Evolutionary conservation across 1,140 invertebrate genomes (phyloP).

Genomic region (Drosophila arawakana): DNA sequence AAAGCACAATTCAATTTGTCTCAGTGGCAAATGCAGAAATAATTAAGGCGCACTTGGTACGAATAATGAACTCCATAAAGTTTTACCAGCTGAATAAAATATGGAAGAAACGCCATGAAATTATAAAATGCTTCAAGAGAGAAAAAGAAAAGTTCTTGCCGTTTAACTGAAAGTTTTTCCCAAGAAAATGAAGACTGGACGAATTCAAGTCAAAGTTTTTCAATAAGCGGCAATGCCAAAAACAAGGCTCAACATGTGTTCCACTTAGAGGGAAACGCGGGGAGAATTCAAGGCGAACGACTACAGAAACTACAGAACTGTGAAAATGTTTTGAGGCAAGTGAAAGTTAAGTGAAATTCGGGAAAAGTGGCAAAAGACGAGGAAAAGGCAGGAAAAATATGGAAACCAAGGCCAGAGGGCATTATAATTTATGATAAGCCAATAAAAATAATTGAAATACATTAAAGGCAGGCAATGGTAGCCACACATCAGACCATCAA

Average conservation of each 20-base stretch:
- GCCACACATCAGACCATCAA: conserved; percentile 19
- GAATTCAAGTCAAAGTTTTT: conserved; percentile 64
- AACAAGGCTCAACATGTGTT: conserved; percentile 58
- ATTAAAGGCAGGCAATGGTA: conserved; percentile 49
- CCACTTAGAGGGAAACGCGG: conserved; percentile 6
- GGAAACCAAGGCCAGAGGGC: conserved; percentile 50
- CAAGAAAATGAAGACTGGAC: conserved; percentile 36
- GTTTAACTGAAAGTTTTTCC: conserved; percentile 65
- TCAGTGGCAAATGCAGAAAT: conserved; percentile 56
- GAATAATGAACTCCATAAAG: conserved; percentile 64
- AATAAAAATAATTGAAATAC: conserved; percentile 79
- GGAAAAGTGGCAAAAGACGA: conserved; percentile 12
- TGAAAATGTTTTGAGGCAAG: conserved; percentile 26
- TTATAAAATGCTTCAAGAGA: conserved; percentile 54
- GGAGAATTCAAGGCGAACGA: conserved; percentile 26
- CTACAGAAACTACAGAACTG: conserved; percentile 43
- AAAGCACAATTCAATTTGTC: conserved; percentile 54
- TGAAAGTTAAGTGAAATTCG: conserved; percentile 12
- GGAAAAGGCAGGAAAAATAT: conserved; percentile 42
- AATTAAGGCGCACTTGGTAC: conserved; percentile 56
- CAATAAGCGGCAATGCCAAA: conserved; percentile 69
- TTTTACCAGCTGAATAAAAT: conserved; percentile 51
- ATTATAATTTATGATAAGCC: conserved; percentile 75
- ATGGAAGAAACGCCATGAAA: conserved; percentile 52
- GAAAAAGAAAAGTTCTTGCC: conserved; percentile 66